Conservation (phyloP, 2,797 vertebrate species). For the Coccyzus lansbergi region DNA sequence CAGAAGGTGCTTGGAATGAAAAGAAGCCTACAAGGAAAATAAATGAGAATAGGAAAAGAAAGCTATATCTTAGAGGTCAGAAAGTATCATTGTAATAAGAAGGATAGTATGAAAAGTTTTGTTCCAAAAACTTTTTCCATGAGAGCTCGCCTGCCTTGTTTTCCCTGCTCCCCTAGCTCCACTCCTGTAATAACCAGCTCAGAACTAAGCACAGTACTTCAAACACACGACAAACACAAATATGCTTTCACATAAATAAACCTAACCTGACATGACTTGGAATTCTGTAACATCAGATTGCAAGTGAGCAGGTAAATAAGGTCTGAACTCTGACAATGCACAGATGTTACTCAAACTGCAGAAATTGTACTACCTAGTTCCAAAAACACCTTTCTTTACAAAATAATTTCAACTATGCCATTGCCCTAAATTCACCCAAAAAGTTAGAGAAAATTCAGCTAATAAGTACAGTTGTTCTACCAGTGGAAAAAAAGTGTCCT, state of each 20-base stretch:
- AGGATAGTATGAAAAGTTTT: background rate
- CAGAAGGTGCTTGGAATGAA: background rate
- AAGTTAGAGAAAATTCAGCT: background rate
- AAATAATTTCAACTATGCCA: background rate
- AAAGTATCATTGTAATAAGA: background rate
- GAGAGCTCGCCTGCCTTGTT: background rate
- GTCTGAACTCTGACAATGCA: background rate
- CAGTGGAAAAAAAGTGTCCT: background rate
- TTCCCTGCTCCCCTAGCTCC: background rate
- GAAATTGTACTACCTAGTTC: background rate
- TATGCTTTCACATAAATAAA: background rate
- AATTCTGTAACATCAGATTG: background rate
- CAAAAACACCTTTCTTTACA: background rate
- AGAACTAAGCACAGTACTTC: background rate
- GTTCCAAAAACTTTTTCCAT: background rate
- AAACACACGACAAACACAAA: background rate
- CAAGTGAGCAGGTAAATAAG: background rate
- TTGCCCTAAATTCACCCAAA: background rate
- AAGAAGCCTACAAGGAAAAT: background rate
- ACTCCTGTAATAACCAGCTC: background rate
- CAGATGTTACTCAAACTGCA: background rate
- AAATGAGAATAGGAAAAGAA: background rate
- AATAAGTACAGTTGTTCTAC: background rate
- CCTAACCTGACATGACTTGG: background rate
- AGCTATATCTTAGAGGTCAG: background rate